phyloP scores from a whole-genome alignment of 2,888 invertebrate species.

The Dexiosoma caninum region DNA sequence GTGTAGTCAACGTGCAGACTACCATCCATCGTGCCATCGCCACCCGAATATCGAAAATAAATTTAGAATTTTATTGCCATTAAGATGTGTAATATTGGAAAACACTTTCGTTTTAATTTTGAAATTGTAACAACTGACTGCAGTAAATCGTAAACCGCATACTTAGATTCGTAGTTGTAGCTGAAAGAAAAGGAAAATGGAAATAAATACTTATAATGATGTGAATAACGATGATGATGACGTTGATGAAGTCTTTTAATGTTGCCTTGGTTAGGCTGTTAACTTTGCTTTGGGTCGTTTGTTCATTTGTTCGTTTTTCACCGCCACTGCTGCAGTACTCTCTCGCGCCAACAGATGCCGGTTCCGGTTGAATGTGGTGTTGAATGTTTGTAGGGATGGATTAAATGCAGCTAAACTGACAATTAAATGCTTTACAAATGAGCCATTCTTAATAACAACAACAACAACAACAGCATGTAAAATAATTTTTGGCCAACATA shows the following conservation, averaged over 20 bases:
- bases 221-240: constrained; percentile 43
- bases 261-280: constrained; percentile 25
- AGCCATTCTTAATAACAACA: constrained; percentile 55
- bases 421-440: constrained; percentile 64
- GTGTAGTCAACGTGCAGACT: too few species aligned
- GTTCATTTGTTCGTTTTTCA: constrained; percentile 5
- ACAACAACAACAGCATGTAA: constrained; percentile 36
- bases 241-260: constrained; percentile 56
- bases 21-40: too few species aligned
- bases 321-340: constrained; percentile 27
- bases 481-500: constrained; percentile 51
- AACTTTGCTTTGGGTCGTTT: constrained; percentile 18
- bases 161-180: background rate
- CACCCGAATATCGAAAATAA: too few species aligned
- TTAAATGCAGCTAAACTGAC: constrained; percentile 61
- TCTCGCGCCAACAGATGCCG: constrained; percentile 33
- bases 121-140: too few species aligned
- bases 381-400: constrained; percentile 58
- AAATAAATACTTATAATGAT: constrained; percentile 54
- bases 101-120: too few species aligned
- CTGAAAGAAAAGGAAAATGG: too few species aligned
- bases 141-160: background rate
- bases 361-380: constrained; percentile 57
- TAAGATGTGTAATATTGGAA: too few species aligned
- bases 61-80: too few species aligned